These are phyloP conservation scores for Galbula dea DNA, from an alignment of 2,113 vertebrate genomes.

Conservation along the genomic window DNA sequence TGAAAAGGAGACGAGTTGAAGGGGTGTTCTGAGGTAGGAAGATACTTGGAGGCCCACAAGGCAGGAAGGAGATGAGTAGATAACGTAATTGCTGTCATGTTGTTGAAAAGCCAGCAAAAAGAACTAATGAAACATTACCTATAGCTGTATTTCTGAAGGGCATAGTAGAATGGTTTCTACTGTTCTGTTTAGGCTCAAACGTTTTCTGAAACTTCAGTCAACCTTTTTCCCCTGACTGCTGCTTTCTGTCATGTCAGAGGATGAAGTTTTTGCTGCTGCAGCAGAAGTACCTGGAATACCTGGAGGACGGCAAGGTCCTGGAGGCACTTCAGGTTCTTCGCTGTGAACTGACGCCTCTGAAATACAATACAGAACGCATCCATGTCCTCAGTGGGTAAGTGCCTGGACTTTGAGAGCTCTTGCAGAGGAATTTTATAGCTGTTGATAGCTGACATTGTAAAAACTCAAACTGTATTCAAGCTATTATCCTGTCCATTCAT, in stretches of 20 bases:
- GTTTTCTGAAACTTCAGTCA: slow-evolving; percentile 81
- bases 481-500: background rate
- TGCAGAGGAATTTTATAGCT: background rate
- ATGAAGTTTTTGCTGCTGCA: slow-evolving; percentile 98
- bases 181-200: slow-evolving; percentile 81
- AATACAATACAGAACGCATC: slow-evolving; percentile 95
- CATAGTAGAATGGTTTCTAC: slow-evolving; percentile 79
- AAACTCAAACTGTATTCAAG: background rate
- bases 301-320: slow-evolving; percentile 96
- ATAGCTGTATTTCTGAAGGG: slow-evolving; percentile 67
- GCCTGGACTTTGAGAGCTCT: background rate
- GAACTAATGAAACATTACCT: slow-evolving; percentile 67
- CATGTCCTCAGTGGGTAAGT: slow-evolving; percentile 94
- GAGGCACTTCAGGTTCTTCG: slow-evolving; percentile 94
- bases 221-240: slow-evolving; percentile 79
- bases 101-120: slow-evolving; percentile 13
- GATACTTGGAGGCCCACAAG: background rate
- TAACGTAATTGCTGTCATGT: background rate
- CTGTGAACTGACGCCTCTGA: slow-evolving; percentile 92
- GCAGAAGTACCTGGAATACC: slow-evolving; percentile 97
- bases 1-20: background rate
- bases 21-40: background rate
- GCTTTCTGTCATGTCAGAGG: slow-evolving; percentile 85
- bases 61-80: background rate
- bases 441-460: background rate